Evolutionary conservation across 2,888 invertebrate species (phyloP).

Genomic region (Microctonus hyperodae): DNA sequence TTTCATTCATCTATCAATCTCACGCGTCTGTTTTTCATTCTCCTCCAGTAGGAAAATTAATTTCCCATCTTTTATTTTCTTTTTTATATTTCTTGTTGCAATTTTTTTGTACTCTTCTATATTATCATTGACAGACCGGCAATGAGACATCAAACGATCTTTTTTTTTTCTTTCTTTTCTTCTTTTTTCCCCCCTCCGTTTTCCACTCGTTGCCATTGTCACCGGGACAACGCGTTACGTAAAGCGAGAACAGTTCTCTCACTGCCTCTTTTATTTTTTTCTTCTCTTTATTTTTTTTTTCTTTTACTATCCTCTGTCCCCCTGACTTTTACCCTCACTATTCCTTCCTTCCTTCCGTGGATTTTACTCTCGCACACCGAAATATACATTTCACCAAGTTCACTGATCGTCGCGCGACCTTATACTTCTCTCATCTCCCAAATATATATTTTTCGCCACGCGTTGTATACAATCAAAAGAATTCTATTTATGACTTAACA

Average conservation of each 20-base stretch:
- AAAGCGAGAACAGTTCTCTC: conserved; percentile 39
- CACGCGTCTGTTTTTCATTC: no score
- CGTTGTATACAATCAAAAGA: conserved; percentile 51
- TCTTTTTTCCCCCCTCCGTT: conserved; percentile 38
- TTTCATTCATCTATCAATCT: no score
- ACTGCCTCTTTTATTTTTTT: conserved; percentile 21
- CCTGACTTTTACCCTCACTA: conserved; percentile 39
- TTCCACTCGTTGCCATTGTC: conserved; percentile 39
- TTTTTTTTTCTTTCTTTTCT: conserved; percentile 39
- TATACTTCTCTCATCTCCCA: conserved; percentile 8
- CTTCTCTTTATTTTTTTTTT: neutral
- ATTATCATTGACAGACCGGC: neutral
- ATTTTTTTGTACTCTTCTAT: neutral
- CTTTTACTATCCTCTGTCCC: neutral
- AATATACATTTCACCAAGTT: conserved; percentile 3
- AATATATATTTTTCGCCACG: neutral
- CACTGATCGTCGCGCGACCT: conserved; percentile 21
- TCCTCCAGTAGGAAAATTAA: no score
- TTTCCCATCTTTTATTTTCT: neutral
- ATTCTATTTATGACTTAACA: conserved; percentile 53
- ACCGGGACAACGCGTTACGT: conserved; percentile 51
- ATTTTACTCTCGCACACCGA: conserved; percentile 25
- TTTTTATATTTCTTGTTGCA: neutral
- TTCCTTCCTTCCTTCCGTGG: conserved; percentile 40
- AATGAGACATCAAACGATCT: conserved; percentile 46